Evolutionary conservation across 2,113 vertebrate species (phyloP).

Genomic region (Vulpes lagopus): DNA sequence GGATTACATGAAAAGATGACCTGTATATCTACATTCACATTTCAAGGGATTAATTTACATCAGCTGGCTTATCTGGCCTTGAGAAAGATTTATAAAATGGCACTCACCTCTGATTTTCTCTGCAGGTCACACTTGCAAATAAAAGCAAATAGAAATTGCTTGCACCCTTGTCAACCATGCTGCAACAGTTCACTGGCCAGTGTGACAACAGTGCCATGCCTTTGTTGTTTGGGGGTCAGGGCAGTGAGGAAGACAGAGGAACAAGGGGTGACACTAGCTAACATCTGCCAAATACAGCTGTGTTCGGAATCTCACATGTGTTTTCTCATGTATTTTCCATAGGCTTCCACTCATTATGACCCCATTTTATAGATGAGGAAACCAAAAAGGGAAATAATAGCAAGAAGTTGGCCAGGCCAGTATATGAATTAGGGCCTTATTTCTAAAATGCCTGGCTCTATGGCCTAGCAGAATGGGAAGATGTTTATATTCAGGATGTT

Average conservation of each 20-base stretch:
- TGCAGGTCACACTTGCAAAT: not conserved
- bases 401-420: not conserved
- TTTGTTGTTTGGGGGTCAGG: not conserved
- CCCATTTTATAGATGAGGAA: constrained; percentile 25
- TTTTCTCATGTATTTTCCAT: not conserved
- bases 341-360: not conserved
- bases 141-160: not conserved
- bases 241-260: not conserved
- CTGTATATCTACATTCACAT: not conserved
- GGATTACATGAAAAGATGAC: not conserved
- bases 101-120: not conserved
- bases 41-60: not conserved
- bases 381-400: not conserved
- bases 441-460: not conserved
- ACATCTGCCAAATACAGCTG: not conserved
- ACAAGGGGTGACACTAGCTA: not conserved
- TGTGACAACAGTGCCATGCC: not conserved
- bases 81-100: not conserved
- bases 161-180: not conserved
- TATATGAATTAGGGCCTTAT: not conserved
- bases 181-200: not conserved
- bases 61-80: not conserved
- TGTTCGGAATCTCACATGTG: not conserved
- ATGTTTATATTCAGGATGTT: not conserved
- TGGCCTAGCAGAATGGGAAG: not conserved